These are phyloP conservation scores for Acrobasis suavella DNA, from an alignment of 2,888 invertebrate species.

Conservation along the genomic window DNA sequence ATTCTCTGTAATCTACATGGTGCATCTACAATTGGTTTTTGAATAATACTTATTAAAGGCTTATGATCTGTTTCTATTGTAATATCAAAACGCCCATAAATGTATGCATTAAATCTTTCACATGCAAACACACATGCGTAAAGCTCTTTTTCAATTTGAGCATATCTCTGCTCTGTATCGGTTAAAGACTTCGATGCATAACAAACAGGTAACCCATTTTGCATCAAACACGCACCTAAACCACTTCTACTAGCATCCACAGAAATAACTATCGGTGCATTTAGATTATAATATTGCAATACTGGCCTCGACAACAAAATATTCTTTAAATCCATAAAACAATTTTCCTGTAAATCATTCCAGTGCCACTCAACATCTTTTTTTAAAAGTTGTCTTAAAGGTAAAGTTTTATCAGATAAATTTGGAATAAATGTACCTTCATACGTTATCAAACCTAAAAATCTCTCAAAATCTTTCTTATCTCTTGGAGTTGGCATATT, in stretches of 20 bases:
- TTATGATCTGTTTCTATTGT: conserved; percentile 22
- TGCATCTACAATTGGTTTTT: conserved; percentile 29
- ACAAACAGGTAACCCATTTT: neutral
- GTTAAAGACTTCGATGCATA: conserved; percentile 7
- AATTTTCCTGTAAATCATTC: neutral
- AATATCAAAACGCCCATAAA: conserved; percentile 23
- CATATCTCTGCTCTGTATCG: conserved; percentile 30
- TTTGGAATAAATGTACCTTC: neutral
- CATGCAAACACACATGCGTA: conserved; percentile 22
- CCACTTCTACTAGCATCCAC: too few relatives aligned
- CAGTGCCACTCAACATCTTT: neutral
- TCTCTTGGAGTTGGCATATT: conserved; percentile 13
- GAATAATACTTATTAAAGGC: conserved; percentile 28
- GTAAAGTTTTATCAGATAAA: neutral
- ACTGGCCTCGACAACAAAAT: neutral
- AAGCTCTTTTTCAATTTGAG: conserved; percentile 35
- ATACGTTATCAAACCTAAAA: neutral
- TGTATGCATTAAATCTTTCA: conserved; percentile 28
- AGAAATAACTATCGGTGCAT: neutral
- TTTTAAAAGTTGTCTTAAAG: neutral
- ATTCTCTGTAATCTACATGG: conserved; percentile 33
- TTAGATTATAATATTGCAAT: neutral
- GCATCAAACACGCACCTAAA: too few relatives aligned
- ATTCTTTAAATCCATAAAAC: neutral
- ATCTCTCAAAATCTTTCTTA: neutral